A percentile compares a stretch with the other conserved stretches of the same genome.
phyloP scores from a whole-genome alignment of 1,140 invertebrate genomes.

The Drosophila athabasca region DNA sequence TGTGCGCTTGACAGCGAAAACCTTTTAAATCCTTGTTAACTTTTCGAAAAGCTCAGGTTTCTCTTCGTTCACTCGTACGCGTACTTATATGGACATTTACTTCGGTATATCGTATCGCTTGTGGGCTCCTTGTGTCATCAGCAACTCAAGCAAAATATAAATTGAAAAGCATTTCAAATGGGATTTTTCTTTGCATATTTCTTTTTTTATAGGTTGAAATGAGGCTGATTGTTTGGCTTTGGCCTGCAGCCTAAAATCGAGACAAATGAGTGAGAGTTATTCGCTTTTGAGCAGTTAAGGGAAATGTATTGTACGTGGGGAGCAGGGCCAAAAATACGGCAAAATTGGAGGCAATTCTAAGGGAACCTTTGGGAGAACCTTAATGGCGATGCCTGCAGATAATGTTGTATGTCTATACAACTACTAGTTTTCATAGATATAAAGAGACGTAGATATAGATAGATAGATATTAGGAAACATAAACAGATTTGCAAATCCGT shows the following conservation, averaged over 20 bases:
- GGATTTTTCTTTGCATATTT: conserved; percentile 29
- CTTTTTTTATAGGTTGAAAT: conserved; percentile 58
- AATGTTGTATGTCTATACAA: too few species aligned
- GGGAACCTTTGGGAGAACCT: too few species aligned
- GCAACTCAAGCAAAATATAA: conserved; percentile 69
- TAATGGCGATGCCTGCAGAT: too few species aligned
- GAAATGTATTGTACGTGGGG: conserved; percentile 35
- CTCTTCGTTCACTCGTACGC: conserved; percentile 30
- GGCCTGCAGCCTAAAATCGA: conserved; percentile 11
- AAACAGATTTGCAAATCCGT: too few species aligned
- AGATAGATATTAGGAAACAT: too few species aligned
- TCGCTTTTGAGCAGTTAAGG: conserved; percentile 39
- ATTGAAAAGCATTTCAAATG: conserved; percentile 66
- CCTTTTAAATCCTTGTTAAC: conserved; percentile 83
- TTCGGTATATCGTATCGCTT: conserved; percentile 35
- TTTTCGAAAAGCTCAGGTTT: conserved; percentile 77
- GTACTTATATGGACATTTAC: conserved; percentile 20
- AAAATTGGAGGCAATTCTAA: too few species aligned
- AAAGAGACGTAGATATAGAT: too few species aligned
- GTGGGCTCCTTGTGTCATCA: conserved; percentile 68
- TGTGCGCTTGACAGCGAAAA: conserved; percentile 77
- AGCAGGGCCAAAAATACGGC: background rate
- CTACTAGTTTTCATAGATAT: too few species aligned
- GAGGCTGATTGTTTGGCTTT: conserved; percentile 73
- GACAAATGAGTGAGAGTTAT: conserved; percentile 59